Conservation (phyloP, 2,113 vertebrate genomes). For the Antidorcas marsupialis region DNA sequence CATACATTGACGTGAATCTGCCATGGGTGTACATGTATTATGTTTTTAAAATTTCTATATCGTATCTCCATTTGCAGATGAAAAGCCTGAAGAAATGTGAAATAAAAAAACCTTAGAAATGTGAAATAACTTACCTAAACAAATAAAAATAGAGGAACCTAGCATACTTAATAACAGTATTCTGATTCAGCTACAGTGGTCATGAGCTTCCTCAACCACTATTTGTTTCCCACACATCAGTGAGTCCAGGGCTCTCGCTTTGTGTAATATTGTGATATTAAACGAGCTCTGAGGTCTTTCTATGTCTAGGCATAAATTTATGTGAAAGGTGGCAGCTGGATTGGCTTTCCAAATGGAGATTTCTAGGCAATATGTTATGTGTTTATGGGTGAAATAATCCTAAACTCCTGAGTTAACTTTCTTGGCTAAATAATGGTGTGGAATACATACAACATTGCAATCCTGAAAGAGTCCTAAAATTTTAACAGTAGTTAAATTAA, state of each 20-base stretch:
- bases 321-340: neutral
- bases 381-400: neutral
- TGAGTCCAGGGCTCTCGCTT: neutral
- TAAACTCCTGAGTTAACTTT: neutral
- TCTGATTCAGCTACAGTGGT: neutral
- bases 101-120: slow-evolving; percentile 1
- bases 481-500: neutral
- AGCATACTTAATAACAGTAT: neutral
- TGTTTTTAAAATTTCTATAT: neutral
- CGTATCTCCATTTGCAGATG: neutral
- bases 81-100: slow-evolving; percentile 31
- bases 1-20: too few species aligned
- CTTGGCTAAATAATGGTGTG: neutral
- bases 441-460: neutral
- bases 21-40: neutral
- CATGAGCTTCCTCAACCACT: neutral
- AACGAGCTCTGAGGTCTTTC: neutral
- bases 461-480: neutral
- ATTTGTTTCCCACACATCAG: neutral
- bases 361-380: neutral
- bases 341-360: neutral
- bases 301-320: neutral
- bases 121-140: neutral
- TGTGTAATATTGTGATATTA: neutral
- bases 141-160: neutral